Percentiles rank a stretch among this genome's conserved stretches.
These are phyloP conservation scores for Heterodera carotae DNA, from an alignment of 1,140 invertebrate species.

Conservation along the genomic window DNA sequence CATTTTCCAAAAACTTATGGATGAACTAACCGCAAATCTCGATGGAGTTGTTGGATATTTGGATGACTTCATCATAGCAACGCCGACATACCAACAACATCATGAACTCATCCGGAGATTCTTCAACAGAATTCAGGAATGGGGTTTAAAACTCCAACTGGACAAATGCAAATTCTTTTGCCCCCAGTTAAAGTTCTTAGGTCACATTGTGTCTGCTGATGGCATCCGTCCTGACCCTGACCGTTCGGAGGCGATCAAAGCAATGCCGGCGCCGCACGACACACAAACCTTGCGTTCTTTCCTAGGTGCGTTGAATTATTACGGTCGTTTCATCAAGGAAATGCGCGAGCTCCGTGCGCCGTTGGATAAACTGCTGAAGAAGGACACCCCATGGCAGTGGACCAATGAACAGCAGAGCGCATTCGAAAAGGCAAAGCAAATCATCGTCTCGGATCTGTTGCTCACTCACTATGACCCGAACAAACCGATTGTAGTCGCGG, in stretches of 20 bases:
- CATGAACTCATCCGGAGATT: constrained; percentile 10
- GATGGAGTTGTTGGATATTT: constrained; percentile 29
- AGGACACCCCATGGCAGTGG: constrained; percentile 32
- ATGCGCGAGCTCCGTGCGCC: constrained; percentile 39
- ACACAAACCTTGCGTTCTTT: constrained; percentile 41
- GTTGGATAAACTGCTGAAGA: constrained; percentile 39
- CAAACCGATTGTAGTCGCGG: constrained; percentile 46
- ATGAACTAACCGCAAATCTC: constrained; percentile 23
- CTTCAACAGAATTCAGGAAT: constrained; percentile 30
- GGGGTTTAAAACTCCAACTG: constrained; percentile 31
- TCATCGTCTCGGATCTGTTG: constrained; percentile 40
- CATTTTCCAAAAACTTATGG: constrained; percentile 47
- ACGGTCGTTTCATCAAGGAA: constrained; percentile 33
- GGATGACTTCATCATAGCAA: constrained; percentile 42
- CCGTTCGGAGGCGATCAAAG: constrained; percentile 40
- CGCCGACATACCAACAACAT: constrained; percentile 29
- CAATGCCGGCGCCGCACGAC: constrained; percentile 49
- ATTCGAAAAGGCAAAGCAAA: constrained; percentile 40
- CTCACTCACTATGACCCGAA: constrained; percentile 54
- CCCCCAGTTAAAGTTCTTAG: constrained; percentile 39
- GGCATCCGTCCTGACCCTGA: constrained; percentile 47
- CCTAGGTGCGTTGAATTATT: constrained; percentile 51
- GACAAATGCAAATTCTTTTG: constrained; percentile 46
- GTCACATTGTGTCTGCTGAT: constrained; percentile 39
- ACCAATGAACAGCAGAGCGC: constrained; percentile 25